Evolutionary conservation across 1,140 invertebrate species (phyloP).

Genomic region (Ridgeia piscesae): DNA sequence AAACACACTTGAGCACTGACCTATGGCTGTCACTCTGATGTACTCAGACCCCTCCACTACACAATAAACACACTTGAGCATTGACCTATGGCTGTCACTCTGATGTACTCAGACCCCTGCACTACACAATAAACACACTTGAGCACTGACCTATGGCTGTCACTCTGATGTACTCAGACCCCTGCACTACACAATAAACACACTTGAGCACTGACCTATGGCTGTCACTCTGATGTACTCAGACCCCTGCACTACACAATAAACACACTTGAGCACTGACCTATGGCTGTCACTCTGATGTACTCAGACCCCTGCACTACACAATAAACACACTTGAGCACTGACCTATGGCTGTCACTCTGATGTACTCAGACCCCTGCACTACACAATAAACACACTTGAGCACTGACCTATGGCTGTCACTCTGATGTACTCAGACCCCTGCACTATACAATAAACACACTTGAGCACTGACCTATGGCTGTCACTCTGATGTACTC

Average conservation of each 20-base stretch:
- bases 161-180: conserved; percentile 17
- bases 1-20: not conserved
- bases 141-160: conserved; percentile 22
- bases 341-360: conserved; percentile 23
- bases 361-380: conserved; percentile 12
- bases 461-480: conserved; percentile 15
- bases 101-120: conserved; percentile 12
- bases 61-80: not conserved
- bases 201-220: conserved; percentile 15
- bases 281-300: conserved; percentile 23
- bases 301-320: conserved; percentile 15
- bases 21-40: conserved; percentile 23
- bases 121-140: conserved; percentile 11
- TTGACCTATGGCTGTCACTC: conserved; percentile 23
- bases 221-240: conserved; percentile 17
- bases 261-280: not conserved
- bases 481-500: conserved; percentile 17
- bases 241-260: conserved; percentile 18
- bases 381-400: conserved; percentile 11
- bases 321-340: not conserved
- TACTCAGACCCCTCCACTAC: conserved; percentile 16
- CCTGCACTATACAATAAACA: conserved; percentile 9
- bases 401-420: conserved; percentile 22
- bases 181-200: conserved; percentile 9
- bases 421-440: conserved; percentile 17